phyloP scores from a whole-genome alignment of 2,888 invertebrate species.

The Ctenicera cuprea region DNA sequence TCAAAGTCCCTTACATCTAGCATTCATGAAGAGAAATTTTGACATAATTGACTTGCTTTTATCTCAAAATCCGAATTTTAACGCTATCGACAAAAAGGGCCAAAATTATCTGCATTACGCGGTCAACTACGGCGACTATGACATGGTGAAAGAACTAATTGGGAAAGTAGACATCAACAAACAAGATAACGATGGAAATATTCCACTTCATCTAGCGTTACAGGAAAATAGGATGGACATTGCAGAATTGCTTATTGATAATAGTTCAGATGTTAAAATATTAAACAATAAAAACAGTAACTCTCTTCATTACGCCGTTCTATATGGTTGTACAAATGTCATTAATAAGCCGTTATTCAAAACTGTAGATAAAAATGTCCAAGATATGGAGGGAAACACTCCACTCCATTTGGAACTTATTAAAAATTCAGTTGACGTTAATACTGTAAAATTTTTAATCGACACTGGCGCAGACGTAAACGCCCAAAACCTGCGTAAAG shows the following conservation, averaged over 20 bases:
- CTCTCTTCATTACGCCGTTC: background rate
- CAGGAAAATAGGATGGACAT: background rate
- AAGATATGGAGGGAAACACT: background rate
- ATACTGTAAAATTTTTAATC: background rate
- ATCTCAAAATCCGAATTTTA: background rate
- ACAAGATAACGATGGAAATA: constrained; percentile 4
- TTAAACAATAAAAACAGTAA: background rate
- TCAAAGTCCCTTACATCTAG: background rate
- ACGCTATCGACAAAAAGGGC: background rate
- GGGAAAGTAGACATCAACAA: background rate
- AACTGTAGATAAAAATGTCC: too few relatives aligned
- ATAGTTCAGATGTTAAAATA: background rate
- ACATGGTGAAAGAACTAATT: background rate
- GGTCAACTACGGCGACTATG: background rate
- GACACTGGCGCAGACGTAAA: background rate
- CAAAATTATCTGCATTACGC: background rate
- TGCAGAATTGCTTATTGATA: background rate
- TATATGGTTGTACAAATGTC: background rate
- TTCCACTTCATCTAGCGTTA: background rate
- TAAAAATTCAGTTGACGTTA: too few relatives aligned
- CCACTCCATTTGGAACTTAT: background rate
- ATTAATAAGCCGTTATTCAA: too few relatives aligned
- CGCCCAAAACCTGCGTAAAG: background rate
- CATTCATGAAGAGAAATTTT: background rate
- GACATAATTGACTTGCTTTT: background rate